Evolutionary conservation across 2,113 vertebrate genomes (phyloP).

Genomic region (Anser cygnoides): DNA sequence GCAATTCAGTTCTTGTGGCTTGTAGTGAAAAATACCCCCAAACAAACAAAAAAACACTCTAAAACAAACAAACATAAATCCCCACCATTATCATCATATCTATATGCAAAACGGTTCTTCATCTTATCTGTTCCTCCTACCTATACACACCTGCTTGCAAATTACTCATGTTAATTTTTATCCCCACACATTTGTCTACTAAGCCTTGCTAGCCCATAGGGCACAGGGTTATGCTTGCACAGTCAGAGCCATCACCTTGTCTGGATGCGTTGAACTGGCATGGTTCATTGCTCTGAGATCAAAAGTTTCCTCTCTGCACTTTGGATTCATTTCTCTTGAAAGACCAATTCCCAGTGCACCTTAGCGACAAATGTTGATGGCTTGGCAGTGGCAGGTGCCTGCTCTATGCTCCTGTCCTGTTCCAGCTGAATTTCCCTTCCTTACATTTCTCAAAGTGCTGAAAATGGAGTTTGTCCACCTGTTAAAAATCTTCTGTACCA

Average conservation of each 20-base stretch:
- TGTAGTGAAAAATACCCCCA: background rate
- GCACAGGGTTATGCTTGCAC: background rate
- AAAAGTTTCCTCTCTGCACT: background rate
- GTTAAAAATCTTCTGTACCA: background rate
- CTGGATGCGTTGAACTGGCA: background rate
- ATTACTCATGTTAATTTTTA: background rate
- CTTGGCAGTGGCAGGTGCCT: background rate
- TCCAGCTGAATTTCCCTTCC: background rate
- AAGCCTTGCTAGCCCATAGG: background rate
- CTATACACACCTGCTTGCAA: rapidly evolving
- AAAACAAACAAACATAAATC: background rate
- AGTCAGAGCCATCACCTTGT: background rate
- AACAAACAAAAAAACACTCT: background rate
- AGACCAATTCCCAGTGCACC: background rate
- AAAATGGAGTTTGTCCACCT: background rate
- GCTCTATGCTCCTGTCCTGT: background rate
- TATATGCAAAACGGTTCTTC: background rate
- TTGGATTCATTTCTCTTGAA: background rate
- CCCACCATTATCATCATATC: background rate
- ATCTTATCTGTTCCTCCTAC: background rate
- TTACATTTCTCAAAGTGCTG: background rate
- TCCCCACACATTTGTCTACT: background rate
- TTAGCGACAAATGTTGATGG: background rate
- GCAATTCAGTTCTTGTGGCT: background rate
- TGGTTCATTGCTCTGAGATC: background rate